A percentile compares a stretch with the other conserved stretches of the same genome.
Conservation (phyloP, 2,888 invertebrate species). For the Psococerastis gibbosa region DNA sequence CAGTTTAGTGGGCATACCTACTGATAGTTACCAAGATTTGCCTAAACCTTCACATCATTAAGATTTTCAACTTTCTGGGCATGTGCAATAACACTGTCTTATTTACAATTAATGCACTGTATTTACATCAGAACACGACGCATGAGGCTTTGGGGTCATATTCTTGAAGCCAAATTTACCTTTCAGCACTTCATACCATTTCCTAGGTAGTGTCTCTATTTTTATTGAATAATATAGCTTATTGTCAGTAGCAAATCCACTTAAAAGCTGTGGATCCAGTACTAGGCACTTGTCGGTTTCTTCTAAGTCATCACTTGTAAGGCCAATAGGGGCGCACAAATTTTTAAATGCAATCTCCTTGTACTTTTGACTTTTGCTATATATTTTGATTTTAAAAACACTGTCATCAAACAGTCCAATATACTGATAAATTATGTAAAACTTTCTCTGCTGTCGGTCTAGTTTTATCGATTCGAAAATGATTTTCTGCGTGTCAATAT, state of each 20-base stretch:
- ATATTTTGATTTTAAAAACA: neutral
- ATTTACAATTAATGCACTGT: too few relatives aligned
- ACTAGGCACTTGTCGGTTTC: conserved; percentile 3
- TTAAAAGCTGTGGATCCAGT: neutral
- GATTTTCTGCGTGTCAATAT: neutral
- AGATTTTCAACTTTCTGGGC: too few relatives aligned
- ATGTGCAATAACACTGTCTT: too few relatives aligned
- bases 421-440: conserved; percentile 9
- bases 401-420: neutral
- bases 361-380: neutral
- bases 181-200: conserved; percentile 5
- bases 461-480: conserved; percentile 7
- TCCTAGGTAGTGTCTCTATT: neutral
- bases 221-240: neutral
- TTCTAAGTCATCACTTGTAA: neutral
- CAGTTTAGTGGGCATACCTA: too few relatives aligned
- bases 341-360: neutral
- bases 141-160: too few relatives aligned
- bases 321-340: neutral
- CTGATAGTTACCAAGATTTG: too few relatives aligned
- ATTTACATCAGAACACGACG: too few relatives aligned
- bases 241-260: neutral
- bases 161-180: neutral
- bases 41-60: too few relatives aligned
- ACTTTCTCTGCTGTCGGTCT: neutral